Conservation (phyloP, 2,797 vertebrate genomes). For the Sebastes hubbsi region DNA sequence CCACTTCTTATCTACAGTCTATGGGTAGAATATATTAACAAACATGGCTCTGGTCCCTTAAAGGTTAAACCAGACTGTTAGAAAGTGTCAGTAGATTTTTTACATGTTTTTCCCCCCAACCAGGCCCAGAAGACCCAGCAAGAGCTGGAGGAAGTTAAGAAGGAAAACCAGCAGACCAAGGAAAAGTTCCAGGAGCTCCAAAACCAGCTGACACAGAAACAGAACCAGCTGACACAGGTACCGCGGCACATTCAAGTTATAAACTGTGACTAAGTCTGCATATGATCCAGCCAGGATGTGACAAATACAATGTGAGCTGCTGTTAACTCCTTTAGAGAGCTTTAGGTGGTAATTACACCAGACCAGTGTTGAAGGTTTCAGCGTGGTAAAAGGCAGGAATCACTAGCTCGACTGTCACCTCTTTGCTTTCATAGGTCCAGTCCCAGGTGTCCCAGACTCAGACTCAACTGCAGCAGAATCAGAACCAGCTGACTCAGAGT, state of each 20-base stretch:
- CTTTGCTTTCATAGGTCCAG: constrained; percentile 61
- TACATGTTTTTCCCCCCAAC: not conserved
- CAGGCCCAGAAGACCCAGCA: constrained; percentile 85
- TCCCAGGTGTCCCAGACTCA: constrained; percentile 68
- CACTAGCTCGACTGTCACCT: not conserved
- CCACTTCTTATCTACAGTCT: no score
- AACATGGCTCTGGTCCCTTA: no score
- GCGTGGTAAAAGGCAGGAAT: not conserved
- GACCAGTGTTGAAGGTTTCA: not conserved
- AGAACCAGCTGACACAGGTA: constrained; percentile 67
- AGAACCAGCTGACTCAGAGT: constrained; percentile 68
- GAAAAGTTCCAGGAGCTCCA: constrained; percentile 73
- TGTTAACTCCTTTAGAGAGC: not conserved
- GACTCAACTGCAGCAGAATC: constrained; percentile 70
- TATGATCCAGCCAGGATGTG: not conserved
- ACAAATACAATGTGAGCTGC: no score
- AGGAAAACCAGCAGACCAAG: constrained; percentile 71
- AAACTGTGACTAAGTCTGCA: not conserved
- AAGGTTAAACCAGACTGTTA: not conserved
- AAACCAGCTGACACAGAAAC: constrained; percentile 62
- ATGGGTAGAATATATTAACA: no score
- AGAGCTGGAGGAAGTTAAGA: constrained; percentile 62
- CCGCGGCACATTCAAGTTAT: not conserved
- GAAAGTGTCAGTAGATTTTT: not conserved
- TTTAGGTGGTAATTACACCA: not conserved